Base-by-base conservation (phyloP, 2,888 invertebrate genomes). In the Clistopyga incitator region DNA sequence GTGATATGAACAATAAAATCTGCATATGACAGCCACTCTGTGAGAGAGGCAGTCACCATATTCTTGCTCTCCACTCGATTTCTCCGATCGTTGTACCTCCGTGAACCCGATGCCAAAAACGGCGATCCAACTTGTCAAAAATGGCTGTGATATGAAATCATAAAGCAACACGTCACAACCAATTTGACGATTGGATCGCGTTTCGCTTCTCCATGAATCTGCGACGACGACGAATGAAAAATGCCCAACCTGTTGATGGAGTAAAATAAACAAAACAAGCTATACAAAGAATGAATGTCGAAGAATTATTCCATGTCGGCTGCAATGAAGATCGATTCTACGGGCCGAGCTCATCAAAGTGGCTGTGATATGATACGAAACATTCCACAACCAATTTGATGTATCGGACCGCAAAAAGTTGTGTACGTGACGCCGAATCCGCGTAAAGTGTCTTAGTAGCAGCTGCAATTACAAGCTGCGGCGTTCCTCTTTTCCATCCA, bases 11-110 rank as follows among this genome's bases (percentile, higher is more conserved):
- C 89, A 91, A 90, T 92, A 93, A 89, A 90, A 92, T 91, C 93
- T 93, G 95, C 97, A 97, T 95, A 96, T 95, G 94, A 97, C 97
- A 97, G 94, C 97, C 97, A 97, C 96, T 97, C 97, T 97, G 97
- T 95, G 97, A 97, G 97, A 94, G 95, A 94, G 94, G 94, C 94
- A 89, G 87, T 88, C 91, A 89, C 88, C 86, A 83, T 84, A 77
- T 64, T 81, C 70, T 79, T 76, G 29, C 59, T 25, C 64, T 38
- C 34, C 25, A 64, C 67, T 65, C 50, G 25, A 52, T 61, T 67
- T 71, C 56, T 47, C 52, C 34, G 47, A 18, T 20, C 13, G 84
- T 65, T 70, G 56, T 64, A 34, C 76, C 71, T 61, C 71, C 72
- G 42, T 70, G 84, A 81, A 78, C 76, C 52, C 70, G 94, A 89